phyloP scores from a whole-genome alignment of 2,888 invertebrate genomes.

The Harpalus rufipes region DNA sequence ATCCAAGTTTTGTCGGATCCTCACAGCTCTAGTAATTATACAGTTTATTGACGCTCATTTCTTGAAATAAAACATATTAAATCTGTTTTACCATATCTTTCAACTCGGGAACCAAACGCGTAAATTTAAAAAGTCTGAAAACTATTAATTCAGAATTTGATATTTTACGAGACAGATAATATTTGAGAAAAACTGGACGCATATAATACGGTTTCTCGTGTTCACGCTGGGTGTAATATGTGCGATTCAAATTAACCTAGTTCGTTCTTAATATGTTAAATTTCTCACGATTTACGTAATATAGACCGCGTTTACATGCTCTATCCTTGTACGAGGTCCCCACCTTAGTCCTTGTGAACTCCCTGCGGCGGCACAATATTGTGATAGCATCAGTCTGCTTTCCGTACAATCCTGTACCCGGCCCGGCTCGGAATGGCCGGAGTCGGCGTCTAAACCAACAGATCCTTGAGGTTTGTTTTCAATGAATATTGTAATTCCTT shows the following conservation, averaged over 20 bases:
- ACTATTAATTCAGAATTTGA: too few species aligned
- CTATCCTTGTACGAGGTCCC: background rate
- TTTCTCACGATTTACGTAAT: background rate
- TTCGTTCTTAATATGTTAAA: background rate
- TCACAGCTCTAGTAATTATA: too few species aligned
- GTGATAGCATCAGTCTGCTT: conserved; percentile 55
- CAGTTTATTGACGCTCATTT: too few species aligned
- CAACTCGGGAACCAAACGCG: too few species aligned
- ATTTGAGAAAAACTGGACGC: too few species aligned
- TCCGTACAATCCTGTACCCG: conserved; percentile 22
- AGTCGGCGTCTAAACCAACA: conserved; percentile 51
- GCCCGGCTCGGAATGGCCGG: background rate
- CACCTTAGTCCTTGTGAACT: conserved; percentile 37
- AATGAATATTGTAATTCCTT: conserved; percentile 58
- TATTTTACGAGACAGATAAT: too few species aligned
- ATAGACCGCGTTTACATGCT: background rate
- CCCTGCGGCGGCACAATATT: conserved; percentile 56
- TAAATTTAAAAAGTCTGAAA: too few species aligned
- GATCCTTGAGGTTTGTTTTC: conserved; percentile 54
- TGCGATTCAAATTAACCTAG: background rate
- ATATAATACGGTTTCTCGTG: too few species aligned
- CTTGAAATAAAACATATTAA: too few species aligned
- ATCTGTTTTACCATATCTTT: too few species aligned
- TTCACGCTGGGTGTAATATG: too few species aligned
- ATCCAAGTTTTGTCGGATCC: too few species aligned